Evolutionary conservation across 1,140 invertebrate species (phyloP), one percentile per base, ranked within the genome.

Genomic region (Psilanteris sp.): DNA sequence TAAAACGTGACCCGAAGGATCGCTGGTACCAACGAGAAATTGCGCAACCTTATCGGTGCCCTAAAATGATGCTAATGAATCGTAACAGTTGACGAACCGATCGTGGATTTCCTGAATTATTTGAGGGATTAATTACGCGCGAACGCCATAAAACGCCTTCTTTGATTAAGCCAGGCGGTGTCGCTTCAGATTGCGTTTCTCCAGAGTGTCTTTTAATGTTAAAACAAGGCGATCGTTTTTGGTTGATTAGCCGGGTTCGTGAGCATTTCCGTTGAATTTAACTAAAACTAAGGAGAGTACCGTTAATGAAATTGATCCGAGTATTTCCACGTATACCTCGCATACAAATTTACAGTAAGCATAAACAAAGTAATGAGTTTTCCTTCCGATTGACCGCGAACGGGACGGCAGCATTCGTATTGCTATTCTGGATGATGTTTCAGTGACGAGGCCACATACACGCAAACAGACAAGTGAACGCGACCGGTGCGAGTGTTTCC

Each of bases 271-370:
- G 14, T 37, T 48, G 6, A 10, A 18, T 62, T 62, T 3, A 62
- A 62, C 29, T 61, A 46, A 26, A 36, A 46, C 3, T 62, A 62
- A 62, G 57, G 22, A 6, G n/a, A n/a, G n/a, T 52, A 52, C 36
- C 44, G 20, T 50, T 50, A 50, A 62, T 41, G 26, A 66, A 66
- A 39, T 67, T 55, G 29, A 46, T 39, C 41, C n/a, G 48, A 67
- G 62, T 67, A 57, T 67, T 57, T 39, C 15, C 39, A 67, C 43
- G 14, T 37, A 37, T 68, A 68, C 64, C 64, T 68, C 64, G 64
- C 50, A 67, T 34, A 55, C 31, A 57, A 48, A 66, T 66, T 54
- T 36, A 44, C 8, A 55, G 26, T 66, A 46, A 54, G 39, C n/a
- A n/a, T n/a, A n/a, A n/a, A n/a, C n/a, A n/a, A n/a, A n/a, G n/a